These are phyloP conservation scores for Malurus alboscapulatus DNA, from an alignment of 2,113 vertebrate genomes.

Conservation along the genomic window DNA sequence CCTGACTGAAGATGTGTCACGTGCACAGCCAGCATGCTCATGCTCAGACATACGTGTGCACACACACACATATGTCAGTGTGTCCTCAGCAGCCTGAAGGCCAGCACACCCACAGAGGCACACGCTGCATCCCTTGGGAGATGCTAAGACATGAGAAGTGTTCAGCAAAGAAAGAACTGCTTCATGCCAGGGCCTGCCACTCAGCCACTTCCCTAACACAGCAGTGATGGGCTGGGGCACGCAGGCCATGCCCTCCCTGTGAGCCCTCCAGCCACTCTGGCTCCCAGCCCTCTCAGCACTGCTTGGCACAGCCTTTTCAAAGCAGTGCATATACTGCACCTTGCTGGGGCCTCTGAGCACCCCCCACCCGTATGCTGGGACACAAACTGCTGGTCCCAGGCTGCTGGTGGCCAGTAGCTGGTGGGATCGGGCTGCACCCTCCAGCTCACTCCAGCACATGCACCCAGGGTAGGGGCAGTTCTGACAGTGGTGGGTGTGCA, in stretches of 20 bases:
- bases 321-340: background rate
- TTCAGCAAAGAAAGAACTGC: background rate
- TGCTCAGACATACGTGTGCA: background rate
- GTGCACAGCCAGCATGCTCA: background rate
- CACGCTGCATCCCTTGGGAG: background rate
- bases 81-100: background rate
- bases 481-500: accelerated
- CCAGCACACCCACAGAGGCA: background rate
- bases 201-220: background rate
- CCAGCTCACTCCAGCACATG: accelerated
- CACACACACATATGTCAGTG: background rate
- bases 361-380: accelerated
- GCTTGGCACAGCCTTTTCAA: background rate
- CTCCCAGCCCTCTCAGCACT: background rate
- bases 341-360: background rate
- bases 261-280: background rate
- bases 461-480: accelerated
- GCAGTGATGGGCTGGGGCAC: conserved; percentile 22
- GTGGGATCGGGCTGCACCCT: background rate
- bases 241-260: background rate
- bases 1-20: background rate
- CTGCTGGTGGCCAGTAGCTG: background rate
- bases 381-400: background rate
- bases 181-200: conserved; percentile 42
- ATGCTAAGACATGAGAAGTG: background rate